Conservation (phyloP, 2,888 invertebrate species). For the Aphidoletes aphidimyza region DNA sequence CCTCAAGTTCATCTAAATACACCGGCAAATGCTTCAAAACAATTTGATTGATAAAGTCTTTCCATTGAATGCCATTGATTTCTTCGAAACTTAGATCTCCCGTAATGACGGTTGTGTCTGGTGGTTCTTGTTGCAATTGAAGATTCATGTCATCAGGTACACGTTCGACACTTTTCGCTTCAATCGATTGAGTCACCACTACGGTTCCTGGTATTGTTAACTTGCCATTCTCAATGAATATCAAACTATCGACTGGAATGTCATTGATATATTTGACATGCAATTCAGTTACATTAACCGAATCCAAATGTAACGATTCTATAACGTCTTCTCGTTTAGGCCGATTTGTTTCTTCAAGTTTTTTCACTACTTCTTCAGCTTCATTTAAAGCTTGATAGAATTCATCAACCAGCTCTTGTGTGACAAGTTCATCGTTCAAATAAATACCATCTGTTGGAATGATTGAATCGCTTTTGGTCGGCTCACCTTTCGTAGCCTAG, state of each 20-base stretch:
- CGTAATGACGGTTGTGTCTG: constrained; percentile 58
- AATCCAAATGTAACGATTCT: constrained; percentile 57
- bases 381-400: constrained; percentile 14
- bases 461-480: no score
- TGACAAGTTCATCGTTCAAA: constrained; percentile 59
- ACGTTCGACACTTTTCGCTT: constrained; percentile 56
- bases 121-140: constrained; percentile 57
- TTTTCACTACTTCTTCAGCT: neutral
- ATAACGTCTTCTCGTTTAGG: constrained; percentile 60
- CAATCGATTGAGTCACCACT: constrained; percentile 60
- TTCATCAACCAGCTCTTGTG: constrained; percentile 41
- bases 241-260: constrained; percentile 59
- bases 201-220: constrained; percentile 61
- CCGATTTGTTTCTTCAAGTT: constrained; percentile 27
- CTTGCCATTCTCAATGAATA: constrained; percentile 61
- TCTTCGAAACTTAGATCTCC: constrained; percentile 61
- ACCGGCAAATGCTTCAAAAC: constrained; percentile 66
- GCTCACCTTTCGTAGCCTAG: no score
- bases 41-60: constrained; percentile 65
- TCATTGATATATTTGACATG: constrained; percentile 62
- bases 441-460: constrained; percentile 60
- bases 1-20: constrained; percentile 64
- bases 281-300: constrained; percentile 61
- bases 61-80: constrained; percentile 68
- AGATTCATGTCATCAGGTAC: constrained; percentile 52